Evolutionary conservation across 64 coral and sea anemone genomes (phyloP).

Genomic region (Montipora capricornis): DNA sequence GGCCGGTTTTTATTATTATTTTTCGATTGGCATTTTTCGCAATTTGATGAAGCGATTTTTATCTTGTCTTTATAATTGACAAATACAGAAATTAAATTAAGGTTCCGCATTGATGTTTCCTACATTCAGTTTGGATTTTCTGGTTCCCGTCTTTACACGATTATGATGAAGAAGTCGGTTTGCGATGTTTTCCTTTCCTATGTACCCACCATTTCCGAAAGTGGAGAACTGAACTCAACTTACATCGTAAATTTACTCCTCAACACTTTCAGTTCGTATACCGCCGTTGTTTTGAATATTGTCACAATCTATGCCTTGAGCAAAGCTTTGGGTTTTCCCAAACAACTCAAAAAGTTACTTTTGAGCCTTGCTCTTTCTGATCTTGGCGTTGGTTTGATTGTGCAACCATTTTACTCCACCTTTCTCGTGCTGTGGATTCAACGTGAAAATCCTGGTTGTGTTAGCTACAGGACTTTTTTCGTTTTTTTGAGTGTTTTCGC

Average conservation of each 20-base stretch:
- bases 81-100: too few relatives aligned
- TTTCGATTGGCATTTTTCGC: too few relatives aligned
- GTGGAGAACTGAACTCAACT: background rate
- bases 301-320: constrained; percentile 4
- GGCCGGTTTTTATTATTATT: too few relatives aligned
- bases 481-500: constrained; percentile 2
- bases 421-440: constrained; percentile 7
- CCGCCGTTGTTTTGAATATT: background rate
- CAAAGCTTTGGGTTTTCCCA: constrained; percentile 10
- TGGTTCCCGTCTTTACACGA: too few relatives aligned
- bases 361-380: constrained; percentile 17
- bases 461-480: constrained; percentile 5
- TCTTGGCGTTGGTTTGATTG: constrained; percentile 27
- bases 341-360: background rate
- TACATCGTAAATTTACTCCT: background rate
- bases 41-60: too few relatives aligned
- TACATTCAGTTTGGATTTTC: too few relatives aligned
- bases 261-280: background rate
- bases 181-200: background rate
- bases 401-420: constrained; percentile 8
- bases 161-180: background rate
- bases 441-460: background rate
- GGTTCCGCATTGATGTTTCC: too few relatives aligned
- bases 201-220: background rate
- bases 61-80: too few relatives aligned